phyloP scores from a whole-genome alignment of 2,797 vertebrate species.

The Pygocentrus nattereri region DNA sequence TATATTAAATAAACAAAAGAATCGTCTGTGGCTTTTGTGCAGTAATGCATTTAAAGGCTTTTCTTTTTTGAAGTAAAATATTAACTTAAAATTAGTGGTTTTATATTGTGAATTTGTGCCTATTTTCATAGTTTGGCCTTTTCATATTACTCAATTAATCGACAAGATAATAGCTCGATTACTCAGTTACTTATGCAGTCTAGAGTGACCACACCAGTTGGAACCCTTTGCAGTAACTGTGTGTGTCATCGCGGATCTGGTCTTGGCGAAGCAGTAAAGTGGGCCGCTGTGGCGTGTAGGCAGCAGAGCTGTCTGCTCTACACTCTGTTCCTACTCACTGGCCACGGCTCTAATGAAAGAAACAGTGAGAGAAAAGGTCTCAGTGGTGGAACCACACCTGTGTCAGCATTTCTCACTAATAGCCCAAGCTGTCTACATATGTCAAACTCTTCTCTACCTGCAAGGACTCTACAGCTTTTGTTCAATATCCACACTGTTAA shows the following conservation, averaged over 20 bases:
- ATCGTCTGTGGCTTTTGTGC: too few species aligned
- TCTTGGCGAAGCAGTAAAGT: slow-evolving; percentile 19
- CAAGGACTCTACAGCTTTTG: background rate
- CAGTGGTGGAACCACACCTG: slow-evolving; percentile 19
- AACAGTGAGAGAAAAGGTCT: slow-evolving; percentile 40
- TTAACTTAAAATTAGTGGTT: background rate
- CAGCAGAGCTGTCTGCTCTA: background rate
- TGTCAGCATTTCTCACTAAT: slow-evolving; percentile 44
- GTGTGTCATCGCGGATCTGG: slow-evolving; percentile 36
- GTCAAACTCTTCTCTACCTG: slow-evolving; percentile 27
- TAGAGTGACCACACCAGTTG: background rate
- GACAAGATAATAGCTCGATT: background rate
- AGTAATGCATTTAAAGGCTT: too few species aligned
- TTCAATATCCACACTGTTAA: background rate
- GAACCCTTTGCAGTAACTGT: background rate
- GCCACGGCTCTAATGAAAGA: slow-evolving; percentile 31
- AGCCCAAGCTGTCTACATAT: slow-evolving; percentile 36
- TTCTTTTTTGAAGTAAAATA: too few species aligned
- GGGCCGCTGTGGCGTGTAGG: slow-evolving; percentile 12
- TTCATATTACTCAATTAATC: background rate
- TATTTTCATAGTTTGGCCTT: background rate
- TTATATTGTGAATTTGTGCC: background rate
- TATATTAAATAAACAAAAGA: too few species aligned
- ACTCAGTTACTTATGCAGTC: background rate
- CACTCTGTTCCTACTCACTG: background rate